Percentiles rank a stretch among this genome's conserved stretches.
Evolutionary conservation across 2,888 invertebrate genomes (phyloP).

Genomic region (Monopis laevigella): DNA sequence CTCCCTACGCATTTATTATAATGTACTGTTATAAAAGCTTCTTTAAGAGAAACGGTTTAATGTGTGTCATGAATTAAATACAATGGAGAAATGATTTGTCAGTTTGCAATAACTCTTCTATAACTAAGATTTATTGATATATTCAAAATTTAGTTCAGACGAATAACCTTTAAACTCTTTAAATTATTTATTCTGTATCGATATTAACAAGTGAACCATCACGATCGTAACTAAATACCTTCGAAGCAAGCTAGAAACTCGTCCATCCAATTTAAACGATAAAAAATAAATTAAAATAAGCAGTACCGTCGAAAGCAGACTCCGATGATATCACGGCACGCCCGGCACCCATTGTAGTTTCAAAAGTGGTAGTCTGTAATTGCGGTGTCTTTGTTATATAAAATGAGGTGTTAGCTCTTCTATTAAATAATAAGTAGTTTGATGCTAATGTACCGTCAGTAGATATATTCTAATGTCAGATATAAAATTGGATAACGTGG

Average conservation of each 20-base stretch:
- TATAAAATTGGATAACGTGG: constrained; percentile 7
- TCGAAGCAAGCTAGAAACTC: constrained; percentile 43
- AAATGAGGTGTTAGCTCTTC: constrained; percentile 65
- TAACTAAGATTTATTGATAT: background rate
- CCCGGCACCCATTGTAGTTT: constrained; percentile 48
- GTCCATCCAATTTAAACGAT: constrained; percentile 56
- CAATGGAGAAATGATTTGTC: constrained; percentile 3
- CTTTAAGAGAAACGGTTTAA: constrained; percentile 4
- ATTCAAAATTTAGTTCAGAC: constrained; percentile 1
- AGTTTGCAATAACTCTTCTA: constrained; percentile 1
- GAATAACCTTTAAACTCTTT: constrained; percentile 51
- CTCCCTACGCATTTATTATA: constrained; percentile 45
- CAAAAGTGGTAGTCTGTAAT: constrained; percentile 54
- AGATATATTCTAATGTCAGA: constrained; percentile 24
- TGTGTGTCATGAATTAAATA: constrained; percentile 6
- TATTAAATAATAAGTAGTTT: constrained; percentile 61
- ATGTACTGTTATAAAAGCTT: background rate
- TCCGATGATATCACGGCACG: constrained; percentile 57
- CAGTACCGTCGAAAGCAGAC: constrained; percentile 29
- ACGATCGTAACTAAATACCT: constrained; percentile 40
- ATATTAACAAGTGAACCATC: constrained; percentile 35
- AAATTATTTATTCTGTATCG: constrained; percentile 27
- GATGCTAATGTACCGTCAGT: constrained; percentile 36
- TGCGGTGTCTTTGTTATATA: constrained; percentile 60
- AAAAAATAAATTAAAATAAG: constrained; percentile 66